Evolutionary conservation across 2,113 vertebrate genomes (phyloP), one percentile per base, ranked within the genome.

Genomic region (Phocoena phocoena): DNA sequence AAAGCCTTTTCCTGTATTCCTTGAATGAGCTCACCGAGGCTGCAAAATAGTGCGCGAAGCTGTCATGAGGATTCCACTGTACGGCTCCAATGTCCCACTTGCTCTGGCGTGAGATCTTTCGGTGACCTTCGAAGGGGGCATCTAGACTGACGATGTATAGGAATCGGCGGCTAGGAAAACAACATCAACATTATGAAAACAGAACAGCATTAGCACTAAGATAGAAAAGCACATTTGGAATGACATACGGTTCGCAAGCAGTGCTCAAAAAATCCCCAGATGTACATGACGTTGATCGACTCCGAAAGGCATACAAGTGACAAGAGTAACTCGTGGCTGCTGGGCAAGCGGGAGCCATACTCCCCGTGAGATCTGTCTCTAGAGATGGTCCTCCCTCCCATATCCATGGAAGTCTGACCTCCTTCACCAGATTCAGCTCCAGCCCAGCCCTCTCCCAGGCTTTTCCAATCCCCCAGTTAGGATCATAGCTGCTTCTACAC

Each of bases 1-100:
- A 62, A 86, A 60, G 76, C 44, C 63, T 77, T 70, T n/a, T 38
- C 60, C 33, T 50, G 25, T 33, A 71, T 21, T 92, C 38, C 50
- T 55, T 36, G 73, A 91, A 60, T 1, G 41, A 68, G 95, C 98
- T 98, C 93, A 99, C 99, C 0, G 99, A 99, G 79, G 99, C 99
- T 31, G 99, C 99, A 33, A 99, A 99, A 71, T 99, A 98, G 96
- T 99, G 99, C 0, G 99, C 98, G 0, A 99, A 99, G 11, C 99
- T 98, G 85, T 99, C 99, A 1, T 99, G 99, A 0, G 99, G 99
- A 82, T 99, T 99, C 99, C 99, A 99, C 98, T 99, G 99, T 89
- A 99, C 99, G 0, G 99, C 99, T 36, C 99, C 99, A 0, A 99
- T 99, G 96, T 99, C 99, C 99, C 99, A 99, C 88, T 99, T 99